Evolutionary conservation across 1,140 invertebrate genomes (phyloP).

Genomic region (Panonychus citri): DNA sequence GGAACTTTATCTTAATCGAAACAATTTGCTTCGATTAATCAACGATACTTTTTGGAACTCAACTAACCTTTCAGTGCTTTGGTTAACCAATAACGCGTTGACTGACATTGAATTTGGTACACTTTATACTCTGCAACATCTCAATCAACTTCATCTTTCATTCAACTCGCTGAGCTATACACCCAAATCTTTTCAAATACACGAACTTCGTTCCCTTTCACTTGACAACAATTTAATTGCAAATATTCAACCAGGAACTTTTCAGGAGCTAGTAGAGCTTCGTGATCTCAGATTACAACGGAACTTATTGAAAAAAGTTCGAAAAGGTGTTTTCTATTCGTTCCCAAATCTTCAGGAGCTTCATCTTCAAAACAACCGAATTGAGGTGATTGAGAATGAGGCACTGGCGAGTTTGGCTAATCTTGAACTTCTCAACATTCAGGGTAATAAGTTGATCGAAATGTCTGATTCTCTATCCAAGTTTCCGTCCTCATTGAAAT

Average conservation of each 20-base stretch:
- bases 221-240: constrained; percentile 70
- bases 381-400: constrained; percentile 52
- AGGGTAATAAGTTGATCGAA: constrained; percentile 47
- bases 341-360: constrained; percentile 52
- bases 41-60: constrained; percentile 55
- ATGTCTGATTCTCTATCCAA: constrained; percentile 50
- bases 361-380: constrained; percentile 62
- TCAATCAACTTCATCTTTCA: constrained; percentile 58
- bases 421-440: constrained; percentile 67
- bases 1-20: constrained; percentile 63
- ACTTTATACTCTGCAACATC: constrained; percentile 40
- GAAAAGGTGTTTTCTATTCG: constrained; percentile 50
- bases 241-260: constrained; percentile 50
- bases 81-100: constrained; percentile 66
- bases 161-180: constrained; percentile 59
- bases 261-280: constrained; percentile 40
- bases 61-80: constrained; percentile 46
- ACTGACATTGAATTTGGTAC: constrained; percentile 43
- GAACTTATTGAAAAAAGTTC: constrained; percentile 47
- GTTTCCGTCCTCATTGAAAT: constrained; percentile 42
- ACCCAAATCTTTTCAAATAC: constrained; percentile 41
- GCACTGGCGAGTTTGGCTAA: constrained; percentile 52
- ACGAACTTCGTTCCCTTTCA: constrained; percentile 52
- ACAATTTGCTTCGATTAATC: constrained; percentile 62
- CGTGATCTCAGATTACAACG: constrained; percentile 63